Evolutionary conservation across 2,888 invertebrate genomes (phyloP).

Genomic region (Tiliacea citrago): DNA sequence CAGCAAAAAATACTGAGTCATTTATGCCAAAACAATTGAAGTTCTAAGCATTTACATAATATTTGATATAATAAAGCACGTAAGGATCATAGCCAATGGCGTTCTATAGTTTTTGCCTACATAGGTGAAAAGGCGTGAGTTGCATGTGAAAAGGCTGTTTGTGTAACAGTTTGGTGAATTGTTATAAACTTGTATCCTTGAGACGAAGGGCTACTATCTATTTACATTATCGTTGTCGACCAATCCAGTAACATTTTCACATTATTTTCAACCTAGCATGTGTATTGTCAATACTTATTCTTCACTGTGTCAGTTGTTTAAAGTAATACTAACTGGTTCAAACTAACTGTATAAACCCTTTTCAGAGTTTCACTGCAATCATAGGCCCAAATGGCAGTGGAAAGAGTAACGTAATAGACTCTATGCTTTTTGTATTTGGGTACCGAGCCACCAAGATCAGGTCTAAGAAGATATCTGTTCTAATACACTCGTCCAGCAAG

Average conservation of each 20-base stretch:
- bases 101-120: not conserved
- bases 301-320: not conserved
- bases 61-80: not conserved
- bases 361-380: conserved; percentile 98
- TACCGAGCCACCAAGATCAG: conserved; percentile 98
- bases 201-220: not conserved
- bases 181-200: not conserved
- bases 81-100: not conserved
- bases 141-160: not conserved
- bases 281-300: not conserved
- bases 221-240: no score
- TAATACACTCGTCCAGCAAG: conserved; percentile 97
- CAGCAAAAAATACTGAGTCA: not conserved
- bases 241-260: not conserved
- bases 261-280: not conserved
- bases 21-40: not conserved
- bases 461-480: conserved; percentile 97
- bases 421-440: conserved; percentile 99
- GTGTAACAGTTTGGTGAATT: not conserved
- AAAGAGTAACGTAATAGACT: conserved; percentile 99
- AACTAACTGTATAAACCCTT: conserved; percentile 34
- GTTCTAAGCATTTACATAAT: not conserved
- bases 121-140: no score
- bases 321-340: no score
- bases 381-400: conserved; percentile 99